Percentiles rank a stretch among this genome's conserved stretches.
Evolutionary conservation across 2,888 invertebrate genomes (phyloP).

Genomic region (Nomada lathburiana): DNA sequence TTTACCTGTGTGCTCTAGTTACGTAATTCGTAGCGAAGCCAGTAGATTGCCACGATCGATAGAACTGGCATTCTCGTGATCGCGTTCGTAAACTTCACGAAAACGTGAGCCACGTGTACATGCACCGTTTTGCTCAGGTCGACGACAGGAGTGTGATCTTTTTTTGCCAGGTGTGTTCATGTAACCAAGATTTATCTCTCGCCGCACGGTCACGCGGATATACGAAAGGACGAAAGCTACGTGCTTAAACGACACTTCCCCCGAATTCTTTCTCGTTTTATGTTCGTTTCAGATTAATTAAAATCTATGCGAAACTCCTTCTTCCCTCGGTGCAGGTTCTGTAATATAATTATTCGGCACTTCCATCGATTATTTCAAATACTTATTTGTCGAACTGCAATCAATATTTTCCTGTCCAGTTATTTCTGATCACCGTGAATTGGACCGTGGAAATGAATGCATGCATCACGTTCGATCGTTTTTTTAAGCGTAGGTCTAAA

Average conservation of each 20-base stretch:
- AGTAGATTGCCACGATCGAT: slow-evolving; percentile 52
- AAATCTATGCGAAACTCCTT: slow-evolving; percentile 25
- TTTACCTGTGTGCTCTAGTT: neutral
- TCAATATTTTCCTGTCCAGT: too few relatives aligned
- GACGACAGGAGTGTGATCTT: slow-evolving; percentile 30
- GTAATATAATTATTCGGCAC: neutral
- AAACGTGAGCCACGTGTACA: slow-evolving; percentile 63
- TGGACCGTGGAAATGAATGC: too few relatives aligned
- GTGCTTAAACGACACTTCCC: slow-evolving; percentile 12
- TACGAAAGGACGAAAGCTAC: slow-evolving; percentile 36
- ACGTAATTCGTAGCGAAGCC: neutral
- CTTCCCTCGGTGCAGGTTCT: neutral
- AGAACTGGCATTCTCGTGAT: slow-evolving; percentile 50
- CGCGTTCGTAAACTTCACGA: slow-evolving; percentile 57
- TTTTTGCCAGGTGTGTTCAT: slow-evolving; percentile 8
- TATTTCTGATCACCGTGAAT: too few relatives aligned
- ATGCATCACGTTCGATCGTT: too few relatives aligned
- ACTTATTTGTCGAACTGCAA: too few relatives aligned
- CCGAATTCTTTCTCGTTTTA: neutral
- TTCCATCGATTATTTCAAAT: slow-evolving; percentile 7
- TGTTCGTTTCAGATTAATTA: slow-evolving; percentile 29
- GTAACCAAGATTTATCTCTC: slow-evolving; percentile 52
- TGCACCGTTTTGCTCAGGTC: slow-evolving; percentile 19
- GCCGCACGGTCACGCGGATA: neutral
- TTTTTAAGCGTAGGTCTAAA: too few relatives aligned